These are phyloP conservation scores for Sebastolobus alascanus DNA, from an alignment of 2,797 vertebrate species.

Conservation along the genomic window DNA sequence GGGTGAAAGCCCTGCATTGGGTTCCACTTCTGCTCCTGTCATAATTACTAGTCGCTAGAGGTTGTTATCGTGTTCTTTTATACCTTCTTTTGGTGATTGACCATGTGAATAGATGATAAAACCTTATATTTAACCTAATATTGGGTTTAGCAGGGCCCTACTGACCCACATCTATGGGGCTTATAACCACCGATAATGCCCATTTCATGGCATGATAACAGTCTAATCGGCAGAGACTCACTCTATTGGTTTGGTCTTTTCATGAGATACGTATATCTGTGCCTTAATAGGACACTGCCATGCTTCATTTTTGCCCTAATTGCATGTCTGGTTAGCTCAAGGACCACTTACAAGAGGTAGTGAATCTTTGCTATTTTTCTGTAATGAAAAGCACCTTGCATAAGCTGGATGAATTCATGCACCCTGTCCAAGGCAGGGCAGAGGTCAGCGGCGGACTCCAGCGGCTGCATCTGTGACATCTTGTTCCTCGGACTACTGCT, in stretches of 20 bases:
- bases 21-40: no score
- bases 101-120: no score
- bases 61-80: no score
- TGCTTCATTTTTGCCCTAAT: not conserved
- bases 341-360: not conserved
- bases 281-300: not conserved
- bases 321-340: not conserved
- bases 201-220: no score
- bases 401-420: conserved; percentile 78
- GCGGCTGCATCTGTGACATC: conserved; percentile 55
- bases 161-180: no score
- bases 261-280: not conserved
- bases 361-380: not conserved
- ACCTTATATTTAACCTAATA: no score
- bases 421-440: conserved; percentile 75
- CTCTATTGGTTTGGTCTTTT: not conserved
- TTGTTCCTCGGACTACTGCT: conserved; percentile 81
- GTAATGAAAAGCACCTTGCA: conserved; percentile 77
- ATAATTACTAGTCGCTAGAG: no score
- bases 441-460: conserved; percentile 79
- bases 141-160: no score
- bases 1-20: no score
- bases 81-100: no score
- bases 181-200: no score
- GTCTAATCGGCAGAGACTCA: not conserved